These are phyloP conservation scores for Hartigia nigra DNA, from an alignment of 2,888 invertebrate genomes.

Conservation along the genomic window DNA sequence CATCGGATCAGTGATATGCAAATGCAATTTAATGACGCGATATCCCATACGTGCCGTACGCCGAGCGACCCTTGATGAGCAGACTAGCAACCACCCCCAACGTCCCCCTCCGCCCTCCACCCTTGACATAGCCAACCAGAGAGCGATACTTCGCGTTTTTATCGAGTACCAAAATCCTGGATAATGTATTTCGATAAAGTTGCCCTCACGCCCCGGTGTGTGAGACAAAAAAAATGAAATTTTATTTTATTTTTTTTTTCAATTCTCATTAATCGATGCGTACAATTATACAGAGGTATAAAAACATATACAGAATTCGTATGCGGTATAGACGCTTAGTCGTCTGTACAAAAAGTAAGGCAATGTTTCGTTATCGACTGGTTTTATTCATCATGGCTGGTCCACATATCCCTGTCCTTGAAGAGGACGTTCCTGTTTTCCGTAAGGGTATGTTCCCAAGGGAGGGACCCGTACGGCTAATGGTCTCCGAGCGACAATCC, in stretches of 20 bases:
- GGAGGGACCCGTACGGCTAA: constrained; percentile 33
- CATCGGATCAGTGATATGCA: constrained; percentile 58
- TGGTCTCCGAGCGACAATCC: constrained; percentile 40
- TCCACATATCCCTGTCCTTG: neutral
- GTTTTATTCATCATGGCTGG: neutral
- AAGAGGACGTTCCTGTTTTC: constrained; percentile 17
- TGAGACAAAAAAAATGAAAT: neutral
- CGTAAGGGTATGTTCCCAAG: constrained; percentile 27
- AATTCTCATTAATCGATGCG: neutral
- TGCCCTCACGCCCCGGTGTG: neutral
- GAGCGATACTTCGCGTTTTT: neutral
- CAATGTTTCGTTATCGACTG: neutral
- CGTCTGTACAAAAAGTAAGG: neutral
- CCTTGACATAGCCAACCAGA: neutral
- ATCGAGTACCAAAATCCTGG: neutral
- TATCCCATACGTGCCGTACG: constrained; percentile 45
- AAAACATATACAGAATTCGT: neutral
- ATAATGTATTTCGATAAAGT: neutral
- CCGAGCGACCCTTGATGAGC: neutral
- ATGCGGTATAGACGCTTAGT: neutral
- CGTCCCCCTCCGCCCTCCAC: too few relatives aligned
- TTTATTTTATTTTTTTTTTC: too few relatives aligned
- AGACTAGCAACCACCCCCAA: neutral
- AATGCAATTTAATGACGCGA: constrained; percentile 62
- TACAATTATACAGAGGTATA: neutral